phyloP scores from a whole-genome alignment of 2,888 invertebrate species.

The Ophonus ardosiacus region DNA sequence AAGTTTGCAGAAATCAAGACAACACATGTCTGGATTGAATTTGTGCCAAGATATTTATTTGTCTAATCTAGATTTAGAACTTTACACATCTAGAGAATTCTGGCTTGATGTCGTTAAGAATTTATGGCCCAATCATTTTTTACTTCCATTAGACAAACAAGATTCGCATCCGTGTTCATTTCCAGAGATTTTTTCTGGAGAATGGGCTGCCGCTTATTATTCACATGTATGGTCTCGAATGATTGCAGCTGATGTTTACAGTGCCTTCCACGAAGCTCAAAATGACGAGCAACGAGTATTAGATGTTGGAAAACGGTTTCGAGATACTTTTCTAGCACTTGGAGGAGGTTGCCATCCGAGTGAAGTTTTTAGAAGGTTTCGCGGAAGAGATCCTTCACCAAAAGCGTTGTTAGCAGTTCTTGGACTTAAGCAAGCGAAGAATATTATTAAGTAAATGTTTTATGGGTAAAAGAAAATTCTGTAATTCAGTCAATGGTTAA shows the following conservation, averaged over 20 bases:
- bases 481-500: too few species aligned
- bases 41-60: constrained; percentile 90
- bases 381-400: constrained; percentile 94
- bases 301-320: constrained; percentile 84
- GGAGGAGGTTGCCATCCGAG: constrained; percentile 90
- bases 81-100: constrained; percentile 86
- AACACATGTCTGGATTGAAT: constrained; percentile 88
- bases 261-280: constrained; percentile 87
- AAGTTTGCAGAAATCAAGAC: constrained; percentile 81
- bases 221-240: constrained; percentile 91
- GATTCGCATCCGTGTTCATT: constrained; percentile 93
- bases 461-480: too few species aligned
- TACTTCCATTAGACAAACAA: constrained; percentile 85
- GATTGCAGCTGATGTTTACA: constrained; percentile 93
- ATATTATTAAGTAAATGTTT: constrained; percentile 47
- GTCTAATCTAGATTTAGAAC: constrained; percentile 88
- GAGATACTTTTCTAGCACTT: constrained; percentile 88
- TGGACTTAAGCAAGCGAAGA: constrained; percentile 75
- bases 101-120: constrained; percentile 89
- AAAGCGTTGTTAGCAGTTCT: constrained; percentile 86
- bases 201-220: constrained; percentile 92
- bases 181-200: constrained; percentile 88
- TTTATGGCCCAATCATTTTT: constrained; percentile 89
- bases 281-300: constrained; percentile 77
- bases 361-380: constrained; percentile 93